These are phyloP conservation scores for Cantharis rustica DNA, from an alignment of 2,888 invertebrate genomes.

Conservation along the genomic window DNA sequence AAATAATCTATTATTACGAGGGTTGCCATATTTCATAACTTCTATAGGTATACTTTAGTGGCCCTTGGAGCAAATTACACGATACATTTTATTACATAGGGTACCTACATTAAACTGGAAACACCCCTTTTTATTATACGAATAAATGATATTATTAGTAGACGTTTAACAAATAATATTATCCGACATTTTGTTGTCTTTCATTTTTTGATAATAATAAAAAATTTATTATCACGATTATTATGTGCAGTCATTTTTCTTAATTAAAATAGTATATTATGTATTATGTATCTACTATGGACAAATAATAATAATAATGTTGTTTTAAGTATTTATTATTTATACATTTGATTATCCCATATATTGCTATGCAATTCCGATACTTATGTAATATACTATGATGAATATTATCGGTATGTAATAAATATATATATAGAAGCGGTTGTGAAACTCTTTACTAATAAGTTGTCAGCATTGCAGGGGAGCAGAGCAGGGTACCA, in stretches of 20 bases:
- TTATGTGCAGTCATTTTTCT: too few relatives aligned
- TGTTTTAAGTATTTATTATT: too few relatives aligned
- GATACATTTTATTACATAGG: conserved; percentile 29
- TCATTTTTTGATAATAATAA: background rate
- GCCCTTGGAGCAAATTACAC: conserved; percentile 38
- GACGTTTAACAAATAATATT: background rate
- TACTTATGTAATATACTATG: background rate
- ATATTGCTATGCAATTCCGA: background rate
- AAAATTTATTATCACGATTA: background rate
- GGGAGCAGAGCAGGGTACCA: conserved; percentile 51
- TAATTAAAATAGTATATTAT: too few relatives aligned
- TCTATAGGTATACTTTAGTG: conserved; percentile 36
- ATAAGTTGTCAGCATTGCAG: conserved; percentile 49
- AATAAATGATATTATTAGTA: background rate
- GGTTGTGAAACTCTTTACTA: conserved; percentile 42
- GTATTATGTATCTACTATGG: too few relatives aligned
- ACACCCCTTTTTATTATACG: background rate
- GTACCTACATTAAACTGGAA: background rate
- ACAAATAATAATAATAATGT: too few relatives aligned
- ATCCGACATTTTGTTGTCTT: background rate
- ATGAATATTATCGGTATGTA: background rate
- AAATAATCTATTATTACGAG: conserved; percentile 44
- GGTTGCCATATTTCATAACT: conserved; percentile 43
- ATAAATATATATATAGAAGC: conserved; percentile 18
- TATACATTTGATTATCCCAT: too few relatives aligned